These are phyloP conservation scores for Chymomyza amoena DNA, from an alignment of 2,888 invertebrate species.

Conservation along the genomic window DNA sequence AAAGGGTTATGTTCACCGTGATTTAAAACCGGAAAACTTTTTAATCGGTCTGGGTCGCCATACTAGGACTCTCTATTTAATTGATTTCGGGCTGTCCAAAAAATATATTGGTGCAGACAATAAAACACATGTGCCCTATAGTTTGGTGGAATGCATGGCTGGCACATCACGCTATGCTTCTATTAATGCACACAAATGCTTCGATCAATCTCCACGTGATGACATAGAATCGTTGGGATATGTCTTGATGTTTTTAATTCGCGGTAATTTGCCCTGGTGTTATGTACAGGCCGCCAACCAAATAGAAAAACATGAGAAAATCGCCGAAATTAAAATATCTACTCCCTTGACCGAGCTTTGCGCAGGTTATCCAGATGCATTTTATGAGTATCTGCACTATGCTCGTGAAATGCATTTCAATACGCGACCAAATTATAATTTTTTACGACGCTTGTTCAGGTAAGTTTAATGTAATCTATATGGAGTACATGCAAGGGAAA, in stretches of 20 bases:
- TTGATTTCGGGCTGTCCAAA: slow-evolving; percentile 98
- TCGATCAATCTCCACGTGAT: slow-evolving; percentile 97
- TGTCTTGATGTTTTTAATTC: slow-evolving; percentile 98
- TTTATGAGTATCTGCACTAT: slow-evolving; percentile 99
- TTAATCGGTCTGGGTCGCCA: slow-evolving; percentile 98
- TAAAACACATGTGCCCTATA: slow-evolving; percentile 93
- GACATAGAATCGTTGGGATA: slow-evolving; percentile 99
- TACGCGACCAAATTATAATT: slow-evolving; percentile 98
- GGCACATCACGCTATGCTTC: slow-evolving; percentile 97
- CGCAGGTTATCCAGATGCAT: slow-evolving; percentile 98
- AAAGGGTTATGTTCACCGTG: slow-evolving; percentile 84
- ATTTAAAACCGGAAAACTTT: slow-evolving; percentile 97
- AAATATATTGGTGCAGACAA: slow-evolving; percentile 96
- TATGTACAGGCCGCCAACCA: slow-evolving; percentile 97
- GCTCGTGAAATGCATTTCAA: slow-evolving; percentile 97
- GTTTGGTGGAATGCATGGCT: slow-evolving; percentile 95
- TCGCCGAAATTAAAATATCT: slow-evolving; percentile 99
- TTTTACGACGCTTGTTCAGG: slow-evolving; percentile 89
- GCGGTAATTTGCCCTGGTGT: slow-evolving; percentile 96
- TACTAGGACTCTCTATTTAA: slow-evolving; percentile 97
- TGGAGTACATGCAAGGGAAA: no score
- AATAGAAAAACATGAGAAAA: slow-evolving; percentile 98
- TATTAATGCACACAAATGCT: slow-evolving; percentile 95
- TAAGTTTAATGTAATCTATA: no score
- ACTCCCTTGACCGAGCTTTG: slow-evolving; percentile 97